Conservation (phyloP, 2,113 vertebrate species). For the Charadrius vociferus region DNA sequence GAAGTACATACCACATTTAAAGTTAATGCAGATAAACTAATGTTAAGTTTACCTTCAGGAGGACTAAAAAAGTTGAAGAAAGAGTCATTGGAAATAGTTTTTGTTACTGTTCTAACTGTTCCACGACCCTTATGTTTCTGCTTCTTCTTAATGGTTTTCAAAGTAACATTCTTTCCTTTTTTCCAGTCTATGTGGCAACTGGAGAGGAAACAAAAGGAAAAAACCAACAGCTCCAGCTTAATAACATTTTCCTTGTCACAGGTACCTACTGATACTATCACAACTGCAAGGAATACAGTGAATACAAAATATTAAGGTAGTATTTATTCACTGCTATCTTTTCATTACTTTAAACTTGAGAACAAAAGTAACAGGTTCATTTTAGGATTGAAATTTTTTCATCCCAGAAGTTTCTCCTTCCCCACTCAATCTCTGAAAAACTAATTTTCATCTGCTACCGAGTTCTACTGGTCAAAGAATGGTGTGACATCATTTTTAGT, state of each 20-base stretch:
- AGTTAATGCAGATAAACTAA: not conserved
- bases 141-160: slow-evolving; percentile 99
- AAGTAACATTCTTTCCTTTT: slow-evolving; percentile 97
- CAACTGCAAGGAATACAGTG: not conserved
- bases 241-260: not conserved
- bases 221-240: not conserved
- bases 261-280: not conserved
- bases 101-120: slow-evolving; percentile 96
- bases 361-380: not conserved
- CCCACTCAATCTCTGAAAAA: not conserved
- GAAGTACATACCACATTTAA: not conserved
- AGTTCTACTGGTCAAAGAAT: not conserved
- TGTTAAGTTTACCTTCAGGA: slow-evolving; percentile 84
- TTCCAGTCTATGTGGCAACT: slow-evolving; percentile 98
- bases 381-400: not conserved
- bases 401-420: not conserved
- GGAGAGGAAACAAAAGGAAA: not conserved
- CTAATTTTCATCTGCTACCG: not conserved
- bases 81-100: slow-evolving; percentile 97
- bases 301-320: not conserved
- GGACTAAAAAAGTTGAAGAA: slow-evolving; percentile 99
- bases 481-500: not conserved
- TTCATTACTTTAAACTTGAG: not conserved
- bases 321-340: not conserved
- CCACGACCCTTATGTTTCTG: slow-evolving; percentile 99